phyloP scores from a whole-genome alignment of 2,113 vertebrate genomes.

The Suncus etruscus region DNA sequence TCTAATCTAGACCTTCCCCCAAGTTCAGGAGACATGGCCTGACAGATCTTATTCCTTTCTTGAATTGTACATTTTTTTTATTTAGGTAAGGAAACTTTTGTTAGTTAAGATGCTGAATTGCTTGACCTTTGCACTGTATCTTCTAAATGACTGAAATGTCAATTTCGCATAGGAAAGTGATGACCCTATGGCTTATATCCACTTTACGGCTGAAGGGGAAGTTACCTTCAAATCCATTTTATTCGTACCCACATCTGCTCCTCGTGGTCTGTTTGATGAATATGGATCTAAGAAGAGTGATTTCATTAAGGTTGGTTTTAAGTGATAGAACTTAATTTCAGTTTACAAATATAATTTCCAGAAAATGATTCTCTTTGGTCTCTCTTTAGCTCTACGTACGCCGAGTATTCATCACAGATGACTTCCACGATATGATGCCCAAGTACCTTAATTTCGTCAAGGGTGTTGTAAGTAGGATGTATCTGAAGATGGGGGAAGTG shows the following conservation, averaged over 20 bases:
- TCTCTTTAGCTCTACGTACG: conserved; percentile 94
- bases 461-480: conserved; percentile 98
- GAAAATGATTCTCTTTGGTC: conserved; percentile 41
- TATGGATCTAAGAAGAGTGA: conserved; percentile 99
- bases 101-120: not conserved
- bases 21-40: not conserved
- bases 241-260: conserved; percentile 95
- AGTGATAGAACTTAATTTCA: not conserved
- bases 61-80: not conserved
- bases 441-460: conserved; percentile 99
- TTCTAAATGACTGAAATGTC: not conserved
- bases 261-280: conserved; percentile 97
- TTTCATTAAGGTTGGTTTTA: conserved; percentile 93
- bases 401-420: conserved; percentile 99
- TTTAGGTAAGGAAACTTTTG: not conserved
- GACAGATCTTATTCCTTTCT: not conserved
- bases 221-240: conserved; percentile 99
- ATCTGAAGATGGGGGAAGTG: no score
- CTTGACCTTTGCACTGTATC: not conserved
- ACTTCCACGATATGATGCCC: conserved; percentile 99
- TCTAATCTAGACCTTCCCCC: not conserved
- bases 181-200: conserved; percentile 95
- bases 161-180: conserved; percentile 91
- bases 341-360: not conserved
- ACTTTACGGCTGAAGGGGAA: conserved; percentile 99